These are phyloP conservation scores for Corythaixoides concolor DNA, from an alignment of 2,113 vertebrate species.

Conservation along the genomic window DNA sequence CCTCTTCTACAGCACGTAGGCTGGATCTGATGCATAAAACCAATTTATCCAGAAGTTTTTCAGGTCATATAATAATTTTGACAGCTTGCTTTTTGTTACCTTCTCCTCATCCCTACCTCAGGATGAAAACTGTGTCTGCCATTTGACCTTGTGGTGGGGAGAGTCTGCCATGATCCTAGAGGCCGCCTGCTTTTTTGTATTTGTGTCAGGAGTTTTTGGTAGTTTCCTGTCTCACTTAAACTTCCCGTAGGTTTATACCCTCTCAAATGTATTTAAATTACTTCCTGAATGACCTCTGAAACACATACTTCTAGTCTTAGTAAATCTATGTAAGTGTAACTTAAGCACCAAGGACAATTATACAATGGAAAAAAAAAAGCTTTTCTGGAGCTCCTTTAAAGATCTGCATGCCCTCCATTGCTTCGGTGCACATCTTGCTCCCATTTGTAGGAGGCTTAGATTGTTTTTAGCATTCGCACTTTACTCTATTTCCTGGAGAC, in stretches of 20 bases:
- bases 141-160: neutral
- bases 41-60: neutral
- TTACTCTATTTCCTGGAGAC: constrained; percentile 31
- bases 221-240: neutral
- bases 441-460: neutral
- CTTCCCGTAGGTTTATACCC: neutral
- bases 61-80: neutral
- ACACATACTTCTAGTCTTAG: neutral
- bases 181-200: neutral
- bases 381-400: neutral
- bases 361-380: neutral
- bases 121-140: neutral
- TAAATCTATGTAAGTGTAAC: neutral
- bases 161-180: accelerated
- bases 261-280: neutral
- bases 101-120: neutral
- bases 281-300: neutral
- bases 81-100: neutral
- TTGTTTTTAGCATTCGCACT: neutral
- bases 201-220: neutral
- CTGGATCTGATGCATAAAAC: neutral
- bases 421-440: neutral
- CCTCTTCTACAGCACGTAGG: neutral
- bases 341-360: neutral
- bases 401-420: accelerated